These are phyloP conservation scores for Diachasmimorpha longicaudata DNA, from an alignment of 1,140 invertebrate genomes.

Conservation along the genomic window DNA sequence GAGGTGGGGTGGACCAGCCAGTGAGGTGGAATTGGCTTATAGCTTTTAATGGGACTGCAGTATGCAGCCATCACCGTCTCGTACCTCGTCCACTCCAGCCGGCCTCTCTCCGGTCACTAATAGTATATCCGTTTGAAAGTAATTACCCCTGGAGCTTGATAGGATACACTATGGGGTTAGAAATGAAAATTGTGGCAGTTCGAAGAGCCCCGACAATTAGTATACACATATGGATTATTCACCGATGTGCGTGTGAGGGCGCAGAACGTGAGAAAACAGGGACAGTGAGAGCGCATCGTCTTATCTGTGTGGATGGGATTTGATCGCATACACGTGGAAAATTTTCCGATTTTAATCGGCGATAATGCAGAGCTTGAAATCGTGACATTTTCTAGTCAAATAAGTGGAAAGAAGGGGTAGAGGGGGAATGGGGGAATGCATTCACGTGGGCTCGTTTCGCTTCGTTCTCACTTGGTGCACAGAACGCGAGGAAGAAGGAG, in stretches of 20 bases:
- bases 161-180: conserved; percentile 13
- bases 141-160: conserved; percentile 36
- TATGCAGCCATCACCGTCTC: background rate
- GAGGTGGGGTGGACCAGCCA: conserved; percentile 1
- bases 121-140: conserved; percentile 43
- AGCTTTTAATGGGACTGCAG: background rate
- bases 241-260: background rate
- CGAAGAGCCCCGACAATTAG: conserved; percentile 22
- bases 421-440: background rate
- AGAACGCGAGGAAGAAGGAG: background rate
- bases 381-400: conserved; percentile 3
- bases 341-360: background rate
- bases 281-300: background rate
- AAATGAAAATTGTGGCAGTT: conserved; percentile 27
- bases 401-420: background rate
- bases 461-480: conserved; percentile 7
- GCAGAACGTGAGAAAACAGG: background rate
- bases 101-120: conserved; percentile 37
- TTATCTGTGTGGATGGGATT: background rate
- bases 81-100: background rate
- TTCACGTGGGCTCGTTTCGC: conserved; percentile 6
- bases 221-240: background rate
- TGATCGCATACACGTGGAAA: background rate
- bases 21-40: background rate
- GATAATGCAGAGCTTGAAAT: background rate